phyloP scores from a whole-genome alignment of 2,797 vertebrate species.

The Bradypodion pumilum region DNA sequence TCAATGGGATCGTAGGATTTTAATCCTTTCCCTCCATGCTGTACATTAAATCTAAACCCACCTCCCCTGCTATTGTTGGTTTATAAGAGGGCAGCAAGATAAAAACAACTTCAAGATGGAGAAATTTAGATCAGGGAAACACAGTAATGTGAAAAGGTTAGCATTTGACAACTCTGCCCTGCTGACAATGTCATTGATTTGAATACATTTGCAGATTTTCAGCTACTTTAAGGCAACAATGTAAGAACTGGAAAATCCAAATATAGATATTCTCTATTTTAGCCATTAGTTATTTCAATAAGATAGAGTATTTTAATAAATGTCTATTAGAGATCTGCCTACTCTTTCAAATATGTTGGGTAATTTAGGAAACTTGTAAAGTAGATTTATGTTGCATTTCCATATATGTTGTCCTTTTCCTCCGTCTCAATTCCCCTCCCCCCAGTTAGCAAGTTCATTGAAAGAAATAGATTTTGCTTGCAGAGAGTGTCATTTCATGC shows the following conservation, averaged over 20 bases:
- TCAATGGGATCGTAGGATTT: neutral
- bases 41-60: neutral
- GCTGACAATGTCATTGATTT: neutral
- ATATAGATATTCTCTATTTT: neutral
- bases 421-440: neutral
- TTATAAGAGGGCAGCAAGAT: neutral
- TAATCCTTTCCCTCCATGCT: neutral
- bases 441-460: neutral
- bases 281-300: neutral
- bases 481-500: neutral
- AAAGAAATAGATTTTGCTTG: slow-evolving; percentile 2
- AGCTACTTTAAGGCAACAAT: neutral
- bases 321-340: slow-evolving; percentile 17
- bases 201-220: neutral
- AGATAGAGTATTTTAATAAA: slow-evolving; percentile 17
- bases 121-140: neutral
- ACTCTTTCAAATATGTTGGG: neutral
- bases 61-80: neutral
- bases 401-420: slow-evolving; percentile 3
- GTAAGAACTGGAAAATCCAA: neutral
- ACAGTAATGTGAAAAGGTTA: neutral
- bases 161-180: neutral
- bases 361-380: neutral
- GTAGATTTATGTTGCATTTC: neutral
- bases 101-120: neutral